Evolutionary conservation across 1,140 invertebrate genomes (phyloP).

Genomic region (Helicoverpa zea): DNA sequence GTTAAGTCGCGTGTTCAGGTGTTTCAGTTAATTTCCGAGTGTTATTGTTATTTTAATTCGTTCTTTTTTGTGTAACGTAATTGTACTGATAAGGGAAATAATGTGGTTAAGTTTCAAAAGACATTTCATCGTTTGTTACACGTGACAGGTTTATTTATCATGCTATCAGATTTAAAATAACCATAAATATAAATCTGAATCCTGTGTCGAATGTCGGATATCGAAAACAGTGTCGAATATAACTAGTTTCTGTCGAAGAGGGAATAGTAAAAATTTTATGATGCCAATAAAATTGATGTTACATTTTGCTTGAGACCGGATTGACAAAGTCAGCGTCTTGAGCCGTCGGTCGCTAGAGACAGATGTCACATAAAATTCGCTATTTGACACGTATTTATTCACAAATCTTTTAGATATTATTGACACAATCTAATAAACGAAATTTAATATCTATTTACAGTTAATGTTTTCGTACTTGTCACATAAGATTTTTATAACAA

Average conservation of each 20-base stretch:
- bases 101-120: neutral
- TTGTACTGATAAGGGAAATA: neutral
- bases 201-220: neutral
- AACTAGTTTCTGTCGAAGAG: conserved; percentile 9
- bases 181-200: conserved; percentile 4
- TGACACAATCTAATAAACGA: too few relatives aligned
- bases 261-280: conserved; percentile 35
- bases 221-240: neutral
- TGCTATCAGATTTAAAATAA: too few relatives aligned
- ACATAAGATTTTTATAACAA: too few relatives aligned
- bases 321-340: neutral
- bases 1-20: neutral
- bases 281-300: conserved; percentile 15
- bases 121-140: neutral
- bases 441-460: too few relatives aligned
- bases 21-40: neutral
- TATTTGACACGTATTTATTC: too few relatives aligned
- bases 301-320: neutral
- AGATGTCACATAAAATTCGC: too few relatives aligned
- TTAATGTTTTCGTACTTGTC: too few relatives aligned
- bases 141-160: neutral
- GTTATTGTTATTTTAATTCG: conserved; percentile 13
- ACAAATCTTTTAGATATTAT: too few relatives aligned
- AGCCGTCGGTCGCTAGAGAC: neutral
- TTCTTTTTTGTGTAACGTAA: conserved; percentile 3